Evolutionary conservation across 2,888 invertebrate species (phyloP).

Genomic region (Heliconius charithonia): DNA sequence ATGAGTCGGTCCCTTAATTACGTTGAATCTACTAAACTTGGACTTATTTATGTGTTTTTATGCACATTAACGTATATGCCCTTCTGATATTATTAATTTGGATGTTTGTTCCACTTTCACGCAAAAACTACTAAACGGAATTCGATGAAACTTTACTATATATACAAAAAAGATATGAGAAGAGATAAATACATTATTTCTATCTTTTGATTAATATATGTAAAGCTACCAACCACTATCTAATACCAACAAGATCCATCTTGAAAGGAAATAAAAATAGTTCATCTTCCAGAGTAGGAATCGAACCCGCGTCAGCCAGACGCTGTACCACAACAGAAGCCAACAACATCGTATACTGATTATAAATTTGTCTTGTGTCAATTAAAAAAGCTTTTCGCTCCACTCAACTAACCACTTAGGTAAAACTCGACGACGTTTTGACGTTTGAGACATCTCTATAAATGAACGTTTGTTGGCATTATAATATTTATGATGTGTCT

Average conservation of each 20-base stretch:
- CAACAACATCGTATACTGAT: not conserved
- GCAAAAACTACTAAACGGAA: no score
- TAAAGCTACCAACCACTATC: no score
- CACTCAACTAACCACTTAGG: constrained; percentile 17
- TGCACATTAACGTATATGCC: not conserved
- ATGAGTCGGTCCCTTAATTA: constrained; percentile 46
- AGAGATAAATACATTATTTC: no score
- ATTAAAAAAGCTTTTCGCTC: constrained; percentile 18
- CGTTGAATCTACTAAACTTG: constrained; percentile 22
- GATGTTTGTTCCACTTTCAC: no score
- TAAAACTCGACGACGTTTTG: constrained; percentile 19
- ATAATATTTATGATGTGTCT: constrained; percentile 1
- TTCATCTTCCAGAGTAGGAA: not conserved
- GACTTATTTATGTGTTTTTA: constrained; percentile 15
- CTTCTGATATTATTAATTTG: not conserved
- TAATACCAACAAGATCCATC: no score
- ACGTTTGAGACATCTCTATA: constrained; percentile 14
- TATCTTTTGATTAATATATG: no score
- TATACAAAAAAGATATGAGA: no score
- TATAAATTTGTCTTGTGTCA: constrained; percentile 18
- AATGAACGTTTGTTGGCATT: constrained; percentile 11
- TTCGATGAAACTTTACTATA: no score
- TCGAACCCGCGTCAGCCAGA: not conserved
- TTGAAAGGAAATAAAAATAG: not conserved
- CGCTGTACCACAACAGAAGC: not conserved